These are phyloP conservation scores for Karalla daura DNA, from an alignment of 2,797 vertebrate species.

Conservation along the genomic window DNA sequence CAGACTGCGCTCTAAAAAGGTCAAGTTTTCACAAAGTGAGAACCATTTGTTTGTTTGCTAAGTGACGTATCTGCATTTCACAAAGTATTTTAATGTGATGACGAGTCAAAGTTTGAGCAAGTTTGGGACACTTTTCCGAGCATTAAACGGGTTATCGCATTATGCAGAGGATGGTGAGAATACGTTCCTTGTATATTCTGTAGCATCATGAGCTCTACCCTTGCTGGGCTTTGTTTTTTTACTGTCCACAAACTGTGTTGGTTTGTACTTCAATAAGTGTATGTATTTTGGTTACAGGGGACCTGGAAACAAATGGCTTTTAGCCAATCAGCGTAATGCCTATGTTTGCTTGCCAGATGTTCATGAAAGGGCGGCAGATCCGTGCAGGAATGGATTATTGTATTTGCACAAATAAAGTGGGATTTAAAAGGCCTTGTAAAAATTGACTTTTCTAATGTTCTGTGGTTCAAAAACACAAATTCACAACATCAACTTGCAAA, in stretches of 20 bases:
- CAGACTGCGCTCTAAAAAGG: slow-evolving; percentile 55
- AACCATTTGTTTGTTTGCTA: slow-evolving; percentile 58
- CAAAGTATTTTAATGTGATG: slow-evolving; percentile 32
- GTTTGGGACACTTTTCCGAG: slow-evolving; percentile 2
- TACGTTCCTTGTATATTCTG: neutral
- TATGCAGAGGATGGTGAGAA: neutral
- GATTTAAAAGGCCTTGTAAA: no score
- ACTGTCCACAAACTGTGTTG: neutral
- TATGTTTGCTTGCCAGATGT: no score
- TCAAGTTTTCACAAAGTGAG: slow-evolving; percentile 53
- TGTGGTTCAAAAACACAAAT: no score
- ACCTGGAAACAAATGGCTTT: no score
- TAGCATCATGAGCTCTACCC: neutral
- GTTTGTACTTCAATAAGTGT: no score
- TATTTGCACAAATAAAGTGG: no score
- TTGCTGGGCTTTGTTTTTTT: neutral
- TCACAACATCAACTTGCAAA: no score
- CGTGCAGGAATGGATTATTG: no score
- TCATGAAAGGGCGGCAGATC: no score
- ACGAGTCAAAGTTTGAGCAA: slow-evolving; percentile 15
- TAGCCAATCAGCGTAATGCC: no score
- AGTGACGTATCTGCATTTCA: slow-evolving; percentile 37
- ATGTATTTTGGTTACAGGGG: no score
- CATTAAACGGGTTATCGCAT: neutral
- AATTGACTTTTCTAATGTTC: no score